Conservation (phyloP, 1,140 invertebrate species). For the Drosophila subpulchrella region DNA sequence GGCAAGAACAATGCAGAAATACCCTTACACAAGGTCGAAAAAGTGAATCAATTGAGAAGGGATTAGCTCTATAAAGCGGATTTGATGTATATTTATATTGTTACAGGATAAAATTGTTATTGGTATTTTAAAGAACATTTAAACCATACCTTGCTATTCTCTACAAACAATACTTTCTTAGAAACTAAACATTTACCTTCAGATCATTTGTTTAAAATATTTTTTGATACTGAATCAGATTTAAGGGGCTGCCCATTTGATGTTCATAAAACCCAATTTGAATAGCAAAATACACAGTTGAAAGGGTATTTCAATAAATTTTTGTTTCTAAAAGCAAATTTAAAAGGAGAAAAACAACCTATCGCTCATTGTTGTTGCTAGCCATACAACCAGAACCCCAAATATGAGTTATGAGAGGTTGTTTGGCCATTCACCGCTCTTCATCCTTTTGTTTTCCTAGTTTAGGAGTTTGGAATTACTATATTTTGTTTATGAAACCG, state of each 20-base stretch:
- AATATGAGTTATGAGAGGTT: slow-evolving; percentile 67
- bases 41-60: background rate
- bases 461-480: slow-evolving; percentile 65
- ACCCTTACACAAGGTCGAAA: background rate
- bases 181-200: too few species aligned
- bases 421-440: slow-evolving; percentile 29
- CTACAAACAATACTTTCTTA: too few species aligned
- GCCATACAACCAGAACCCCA: slow-evolving; percentile 14
- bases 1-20: slow-evolving; percentile 5
- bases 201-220: too few species aligned
- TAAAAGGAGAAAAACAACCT: background rate
- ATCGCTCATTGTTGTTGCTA: slow-evolving; percentile 68
- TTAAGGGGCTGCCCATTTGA: too few species aligned
- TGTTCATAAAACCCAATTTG: too few species aligned
- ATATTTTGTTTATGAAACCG: slow-evolving; percentile 58
- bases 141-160: too few species aligned
- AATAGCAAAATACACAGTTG: background rate
- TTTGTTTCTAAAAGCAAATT: slow-evolving; percentile 24
- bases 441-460: slow-evolving; percentile 13
- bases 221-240: too few species aligned
- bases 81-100: background rate
- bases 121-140: too few species aligned
- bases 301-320: slow-evolving; percentile 19
- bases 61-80: background rate
- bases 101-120: background rate